Percentiles rank a stretch among this genome's conserved stretches.
Conservation (phyloP, 2,113 vertebrate species). For the Tetrao urogallus region DNA sequence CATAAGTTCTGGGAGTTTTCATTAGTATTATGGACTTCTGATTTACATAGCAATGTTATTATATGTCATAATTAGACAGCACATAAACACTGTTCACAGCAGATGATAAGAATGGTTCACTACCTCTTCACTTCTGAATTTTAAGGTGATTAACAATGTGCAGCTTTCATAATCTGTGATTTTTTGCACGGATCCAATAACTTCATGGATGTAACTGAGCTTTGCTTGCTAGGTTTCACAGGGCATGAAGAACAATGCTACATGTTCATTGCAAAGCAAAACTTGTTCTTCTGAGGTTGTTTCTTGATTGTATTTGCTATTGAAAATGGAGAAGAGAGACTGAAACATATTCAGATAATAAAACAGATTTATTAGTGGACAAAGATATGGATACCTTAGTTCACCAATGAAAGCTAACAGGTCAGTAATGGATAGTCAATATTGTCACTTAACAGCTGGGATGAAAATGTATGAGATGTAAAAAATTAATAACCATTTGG, state of each 20-base stretch:
- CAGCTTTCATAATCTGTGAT: neutral
- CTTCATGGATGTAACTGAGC: neutral
- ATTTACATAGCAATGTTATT: constrained; percentile 61
- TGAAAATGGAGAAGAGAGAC: neutral
- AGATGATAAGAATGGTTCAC: constrained; percentile 40
- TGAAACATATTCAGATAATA: neutral
- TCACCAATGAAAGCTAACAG: neutral
- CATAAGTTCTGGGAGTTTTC: constrained; percentile 21
- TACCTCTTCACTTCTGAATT: constrained; percentile 3
- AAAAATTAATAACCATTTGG: neutral
- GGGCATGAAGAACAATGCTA: neutral
- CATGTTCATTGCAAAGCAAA: neutral
- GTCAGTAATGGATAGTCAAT: neutral
- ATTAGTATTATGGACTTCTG: constrained; percentile 58
- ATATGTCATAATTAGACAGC: constrained; percentile 25
- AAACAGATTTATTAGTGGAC: neutral
- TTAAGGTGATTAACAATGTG: constrained; percentile 9
- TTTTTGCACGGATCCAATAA: neutral
- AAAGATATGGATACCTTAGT: neutral
- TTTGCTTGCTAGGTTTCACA: neutral
- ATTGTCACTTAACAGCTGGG: neutral
- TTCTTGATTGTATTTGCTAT: neutral
- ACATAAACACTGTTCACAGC: constrained; percentile 4
- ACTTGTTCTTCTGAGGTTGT: neutral
- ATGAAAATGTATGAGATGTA: neutral